Base-by-base conservation (phyloP, 2,113 vertebrate species). In the Mionectes macconnelli region DNA sequence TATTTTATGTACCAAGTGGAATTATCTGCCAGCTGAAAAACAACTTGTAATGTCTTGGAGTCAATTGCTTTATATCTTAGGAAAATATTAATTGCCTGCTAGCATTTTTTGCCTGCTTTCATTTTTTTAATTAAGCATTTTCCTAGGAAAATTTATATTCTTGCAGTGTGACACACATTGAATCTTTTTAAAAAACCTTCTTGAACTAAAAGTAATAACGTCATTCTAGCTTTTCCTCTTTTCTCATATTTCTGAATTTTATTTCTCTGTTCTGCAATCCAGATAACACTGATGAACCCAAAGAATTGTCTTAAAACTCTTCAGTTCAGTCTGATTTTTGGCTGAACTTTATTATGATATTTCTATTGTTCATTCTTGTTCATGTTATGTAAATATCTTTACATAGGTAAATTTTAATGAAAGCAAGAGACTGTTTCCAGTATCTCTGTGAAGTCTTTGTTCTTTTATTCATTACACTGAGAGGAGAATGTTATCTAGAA, bases 11-110 rank as follows among this genome's bases (percentile, higher is more conserved):
- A 90, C 45, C 40, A 79, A 87, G n/a, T 83, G 42, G 12, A 93
- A 90, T 24, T 49, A 42, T 49, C 23, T 67, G 39, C 23, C 63
- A 60, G 27, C 57, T 89, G 59, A 95, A 94, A 93, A 30, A 67
- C 27, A 73, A 27, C n/a, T 60, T 90, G 27, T 49, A 90, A 79
- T 63, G 68, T 69, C 60, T 80, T 75, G 37, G 50, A 28, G 44
- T 82, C 64, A 22, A 69, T 56, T 89, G 53, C 47, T 90, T 84
- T 92, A 28, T 89, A 82, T 87, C 31, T 84, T 87, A 82, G 56
- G 62, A 94, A 95, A 96, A 93, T 67, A 53, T 84, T 89, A 88
- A 79, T 87, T 95, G 45, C 40, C 55, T 90, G 52, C 50, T 62
- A 88, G 64, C 19, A n/a, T n/a, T n/a, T n/a, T n/a, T n/a, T 66